Conservation (phyloP, 2,113 vertebrate genomes). For the Paralichthys olivaceus region DNA sequence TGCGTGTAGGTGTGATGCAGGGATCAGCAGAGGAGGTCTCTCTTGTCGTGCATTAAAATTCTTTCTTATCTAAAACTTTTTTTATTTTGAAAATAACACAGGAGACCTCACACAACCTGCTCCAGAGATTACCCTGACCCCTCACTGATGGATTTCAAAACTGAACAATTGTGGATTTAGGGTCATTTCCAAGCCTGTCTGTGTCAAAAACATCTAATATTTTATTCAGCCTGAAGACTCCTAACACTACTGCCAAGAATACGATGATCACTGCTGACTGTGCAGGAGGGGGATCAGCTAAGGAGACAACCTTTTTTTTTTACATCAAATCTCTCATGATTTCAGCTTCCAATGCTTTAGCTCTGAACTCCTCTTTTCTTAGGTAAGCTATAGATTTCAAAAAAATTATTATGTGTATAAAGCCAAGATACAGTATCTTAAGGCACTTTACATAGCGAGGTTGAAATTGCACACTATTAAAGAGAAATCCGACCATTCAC, state of each 20-base stretch:
- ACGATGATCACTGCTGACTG: not conserved
- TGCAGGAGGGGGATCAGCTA: not conserved
- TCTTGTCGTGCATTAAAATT: not conserved
- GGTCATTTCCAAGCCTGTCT: constrained; percentile 7
- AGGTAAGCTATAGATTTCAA: too few relatives aligned
- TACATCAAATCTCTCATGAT: not conserved
- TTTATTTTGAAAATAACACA: constrained; percentile 1
- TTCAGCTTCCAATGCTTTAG: not conserved
- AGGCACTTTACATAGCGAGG: too few relatives aligned
- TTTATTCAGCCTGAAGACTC: not conserved
- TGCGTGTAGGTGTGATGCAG: not conserved
- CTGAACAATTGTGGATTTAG: constrained; percentile 15
- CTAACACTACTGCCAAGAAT: not conserved
- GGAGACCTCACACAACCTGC: constrained; percentile 10
- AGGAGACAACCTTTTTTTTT: not conserved
- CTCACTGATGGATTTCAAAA: not conserved
- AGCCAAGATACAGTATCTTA: too few relatives aligned
- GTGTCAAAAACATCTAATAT: not conserved
- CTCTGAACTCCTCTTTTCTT: not conserved
- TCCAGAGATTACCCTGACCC: not conserved
- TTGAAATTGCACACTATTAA: too few relatives aligned
- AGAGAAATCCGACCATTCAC: too few relatives aligned
- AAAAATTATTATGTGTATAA: too few relatives aligned
- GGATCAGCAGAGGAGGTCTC: not conserved
- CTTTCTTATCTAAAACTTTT: not conserved